Base-by-base conservation (phyloP, 2,888 invertebrate genomes). In the Syritta pipiens region DNA sequence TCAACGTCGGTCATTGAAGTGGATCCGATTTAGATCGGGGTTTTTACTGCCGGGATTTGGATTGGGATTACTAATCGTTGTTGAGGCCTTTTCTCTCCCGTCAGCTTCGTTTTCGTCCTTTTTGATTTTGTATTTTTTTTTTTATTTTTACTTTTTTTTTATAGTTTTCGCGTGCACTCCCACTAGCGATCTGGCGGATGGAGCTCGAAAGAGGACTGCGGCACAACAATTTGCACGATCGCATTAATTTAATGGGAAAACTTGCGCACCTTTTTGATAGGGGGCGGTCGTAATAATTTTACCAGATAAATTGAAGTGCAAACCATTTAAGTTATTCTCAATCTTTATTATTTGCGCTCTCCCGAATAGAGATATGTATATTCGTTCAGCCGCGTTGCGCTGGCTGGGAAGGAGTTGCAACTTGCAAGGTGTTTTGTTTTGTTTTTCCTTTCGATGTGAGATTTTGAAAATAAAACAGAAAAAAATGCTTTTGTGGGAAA, bases 281-380 rank as follows among this genome's bases (percentile, higher is more conserved):
- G 72, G 65, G 77, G 77, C 77, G 77, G 77, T 77, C 59, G 65
- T 77, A 77, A 72, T 77, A 77, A 77, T 60, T 77, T 77, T 67
- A 55, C 59, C 77, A 60, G 77, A 77, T 72, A 77, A 72, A 77
- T 77, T 65, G 72, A 77, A 65, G 77, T 77, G 77, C 77, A 77
- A 72, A 72, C 77, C 77, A 67, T 77, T 77, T 77, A 77, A 60
- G 72, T 77, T 77, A 65, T 77, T 72, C 59, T 77, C 40, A 65
- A 72, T 77, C 77, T 77, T 72, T 77, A 77, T 77, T 77, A 77
- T 77, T 77, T 77, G 72, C 65, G 32, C 67, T 77, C 42, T 40
- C 32, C n/a, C n/a, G n/a, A n/a, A n/a, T n/a, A n/a, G n/a, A n/a
- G n/a, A n/a, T n/a, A n/a, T n/a, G n/a, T n/a, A n/a, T n/a, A n/a